phyloP scores from a whole-genome alignment of 2,888 invertebrate species.

The Dolichopus griseipennis region DNA sequence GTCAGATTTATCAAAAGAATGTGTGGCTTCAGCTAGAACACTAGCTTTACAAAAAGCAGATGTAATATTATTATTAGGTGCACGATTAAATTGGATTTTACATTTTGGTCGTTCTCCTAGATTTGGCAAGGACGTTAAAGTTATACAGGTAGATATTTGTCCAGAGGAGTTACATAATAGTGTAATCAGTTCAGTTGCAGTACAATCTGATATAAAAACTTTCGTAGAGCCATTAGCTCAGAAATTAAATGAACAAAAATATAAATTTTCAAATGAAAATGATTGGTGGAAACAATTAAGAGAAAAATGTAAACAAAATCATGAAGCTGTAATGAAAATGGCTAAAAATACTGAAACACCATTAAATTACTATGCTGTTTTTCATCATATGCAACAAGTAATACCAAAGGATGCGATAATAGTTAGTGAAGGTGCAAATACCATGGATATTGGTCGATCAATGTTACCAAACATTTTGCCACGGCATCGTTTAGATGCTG shows the following conservation, averaged over 20 bases:
- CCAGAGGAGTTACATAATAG: slow-evolving; percentile 93
- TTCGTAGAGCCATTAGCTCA: slow-evolving; percentile 57
- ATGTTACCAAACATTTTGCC: slow-evolving; percentile 76
- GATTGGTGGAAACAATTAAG: slow-evolving; percentile 71
- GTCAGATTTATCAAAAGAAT: slow-evolving; percentile 57
- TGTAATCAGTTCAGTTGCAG: slow-evolving; percentile 64
- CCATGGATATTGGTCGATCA: slow-evolving; percentile 95
- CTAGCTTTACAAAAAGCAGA: slow-evolving; percentile 79
- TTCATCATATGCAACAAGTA: slow-evolving; percentile 67
- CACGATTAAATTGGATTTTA: slow-evolving; percentile 93
- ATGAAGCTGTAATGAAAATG: slow-evolving; percentile 58
- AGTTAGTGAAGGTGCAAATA: slow-evolving; percentile 95
- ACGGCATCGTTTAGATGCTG: slow-evolving; percentile 85
- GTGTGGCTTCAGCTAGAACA: slow-evolving; percentile 82
- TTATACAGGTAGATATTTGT: slow-evolving; percentile 83
- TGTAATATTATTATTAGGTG: slow-evolving; percentile 79
- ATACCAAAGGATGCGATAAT: slow-evolving; percentile 79
- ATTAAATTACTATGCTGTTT: slow-evolving; percentile 89
- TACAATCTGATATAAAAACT: slow-evolving; percentile 75
- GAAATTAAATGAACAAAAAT: slow-evolving; percentile 51
- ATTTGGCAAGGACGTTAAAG: slow-evolving; percentile 70
- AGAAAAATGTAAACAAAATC: slow-evolving; percentile 64
- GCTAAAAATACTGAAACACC: slow-evolving; percentile 63
- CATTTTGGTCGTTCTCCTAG: slow-evolving; percentile 90
- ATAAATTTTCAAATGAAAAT: slow-evolving; percentile 48